Evolutionary conservation across 2,797 vertebrate genomes (phyloP).

Genomic region (Pseudochromis fuscus): DNA sequence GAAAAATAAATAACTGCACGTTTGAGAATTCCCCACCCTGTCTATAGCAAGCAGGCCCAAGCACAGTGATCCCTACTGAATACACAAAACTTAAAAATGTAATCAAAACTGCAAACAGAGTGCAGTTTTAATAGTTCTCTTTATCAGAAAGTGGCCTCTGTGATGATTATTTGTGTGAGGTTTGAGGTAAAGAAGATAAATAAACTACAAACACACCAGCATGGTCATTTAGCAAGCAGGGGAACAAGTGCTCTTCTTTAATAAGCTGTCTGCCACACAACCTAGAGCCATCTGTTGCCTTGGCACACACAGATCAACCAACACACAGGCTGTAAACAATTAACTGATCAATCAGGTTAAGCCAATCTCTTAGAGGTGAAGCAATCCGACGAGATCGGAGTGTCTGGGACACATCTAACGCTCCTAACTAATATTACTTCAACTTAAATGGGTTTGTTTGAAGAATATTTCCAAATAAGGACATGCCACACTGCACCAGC

Average conservation of each 20-base stretch:
- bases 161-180: no score
- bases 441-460: no score
- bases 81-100: neutral
- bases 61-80: neutral
- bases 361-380: conserved; percentile 24
- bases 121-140: no score
- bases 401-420: neutral
- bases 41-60: neutral
- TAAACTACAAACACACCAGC: neutral
- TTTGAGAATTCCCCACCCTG: conserved; percentile 2
- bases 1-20: neutral
- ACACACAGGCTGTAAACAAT: conserved; percentile 3
- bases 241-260: neutral
- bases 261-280: conserved; percentile 19
- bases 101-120: no score
- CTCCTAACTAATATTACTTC: no score
- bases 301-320: conserved; percentile 11
- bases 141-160: no score
- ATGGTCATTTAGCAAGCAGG: neutral
- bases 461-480: no score
- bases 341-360: neutral
- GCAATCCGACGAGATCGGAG: neutral
- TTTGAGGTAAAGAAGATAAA: neutral
- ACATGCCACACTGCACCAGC: no score
- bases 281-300: conserved; percentile 51